A percentile compares a stretch with the other conserved stretches of the same genome.
Evolutionary conservation across 2,797 vertebrate genomes (phyloP).

Genomic region (Ptychadena robeensis): DNA sequence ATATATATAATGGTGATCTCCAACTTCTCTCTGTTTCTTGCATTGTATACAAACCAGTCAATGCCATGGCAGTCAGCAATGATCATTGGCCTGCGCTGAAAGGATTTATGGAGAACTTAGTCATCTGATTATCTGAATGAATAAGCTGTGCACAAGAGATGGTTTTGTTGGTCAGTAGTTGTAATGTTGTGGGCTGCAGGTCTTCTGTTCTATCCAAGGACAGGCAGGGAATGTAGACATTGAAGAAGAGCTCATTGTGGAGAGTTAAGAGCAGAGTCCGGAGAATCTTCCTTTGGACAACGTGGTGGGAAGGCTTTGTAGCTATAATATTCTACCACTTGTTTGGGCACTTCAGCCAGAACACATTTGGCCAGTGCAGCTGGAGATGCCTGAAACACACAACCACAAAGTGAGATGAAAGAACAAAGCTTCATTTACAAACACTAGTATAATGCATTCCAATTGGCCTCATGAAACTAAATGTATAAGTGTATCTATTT

Average conservation of each 20-base stretch:
- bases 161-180: constrained; percentile 17
- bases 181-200: background rate
- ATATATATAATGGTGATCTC: background rate
- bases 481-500: no score
- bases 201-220: constrained; percentile 15
- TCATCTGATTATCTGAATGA: background rate
- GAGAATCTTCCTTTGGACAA: constrained; percentile 73
- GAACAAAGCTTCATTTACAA: background rate
- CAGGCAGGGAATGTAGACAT: background rate
- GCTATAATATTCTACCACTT: constrained; percentile 95
- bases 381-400: constrained; percentile 82
- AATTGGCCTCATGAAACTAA: no score
- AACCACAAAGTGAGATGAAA: background rate
- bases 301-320: constrained; percentile 88
- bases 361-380: constrained; percentile 93
- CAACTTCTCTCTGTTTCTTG: background rate
- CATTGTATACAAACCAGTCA: background rate
- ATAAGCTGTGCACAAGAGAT: constrained; percentile 10
- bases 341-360: constrained; percentile 92
- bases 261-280: constrained; percentile 79
- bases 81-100: background rate
- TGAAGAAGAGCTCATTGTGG: constrained; percentile 72
- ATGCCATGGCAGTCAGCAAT: background rate
- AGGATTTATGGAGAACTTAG: background rate
- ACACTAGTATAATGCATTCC: background rate